A percentile compares a stretch with the other conserved stretches of the same genome.
Evolutionary conservation across 2,888 invertebrate genomes (phyloP).

Genomic region (Stomorhina lunata): DNA sequence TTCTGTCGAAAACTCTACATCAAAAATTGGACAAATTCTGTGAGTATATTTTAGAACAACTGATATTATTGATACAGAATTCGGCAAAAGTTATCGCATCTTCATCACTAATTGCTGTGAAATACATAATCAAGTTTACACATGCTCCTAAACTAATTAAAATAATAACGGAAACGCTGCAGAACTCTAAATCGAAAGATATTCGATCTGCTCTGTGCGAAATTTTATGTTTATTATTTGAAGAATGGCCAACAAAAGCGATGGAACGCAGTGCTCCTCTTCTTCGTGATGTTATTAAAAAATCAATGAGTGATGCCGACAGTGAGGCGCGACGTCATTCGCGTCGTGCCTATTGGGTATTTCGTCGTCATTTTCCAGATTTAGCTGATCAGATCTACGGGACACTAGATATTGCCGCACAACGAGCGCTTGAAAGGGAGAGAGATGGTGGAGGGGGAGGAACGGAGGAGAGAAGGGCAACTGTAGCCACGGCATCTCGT

Average conservation of each 20-base stretch:
- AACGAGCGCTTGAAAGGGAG: conserved; percentile 83
- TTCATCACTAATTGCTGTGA: conserved; percentile 91
- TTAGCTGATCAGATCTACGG: conserved; percentile 92
- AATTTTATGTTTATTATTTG: conserved; percentile 89
- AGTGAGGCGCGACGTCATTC: conserved; percentile 88
- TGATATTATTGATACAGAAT: conserved; percentile 95
- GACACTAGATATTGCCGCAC: conserved; percentile 88
- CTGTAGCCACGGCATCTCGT: conserved; percentile 69
- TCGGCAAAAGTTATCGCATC: conserved; percentile 97
- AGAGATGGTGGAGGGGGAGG: conserved; percentile 71
- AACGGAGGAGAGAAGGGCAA: conserved; percentile 70
- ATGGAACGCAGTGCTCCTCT: conserved; percentile 90
- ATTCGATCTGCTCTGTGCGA: conserved; percentile 90
- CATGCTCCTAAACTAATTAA: conserved; percentile 90
- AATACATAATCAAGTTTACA: conserved; percentile 92
- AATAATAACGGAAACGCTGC: conserved; percentile 87
- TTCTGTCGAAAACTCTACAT: conserved; percentile 91
- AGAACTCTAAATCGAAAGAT: conserved; percentile 93
- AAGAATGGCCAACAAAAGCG: conserved; percentile 91
- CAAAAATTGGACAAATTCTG: conserved; percentile 92
- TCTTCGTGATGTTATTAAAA: conserved; percentile 90
- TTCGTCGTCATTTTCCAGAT: conserved; percentile 93
- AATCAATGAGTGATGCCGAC: conserved; percentile 96
- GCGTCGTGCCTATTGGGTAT: conserved; percentile 92
- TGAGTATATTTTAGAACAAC: conserved; percentile 88